Conservation (phyloP, 2,797 vertebrate species). For the Cyclura pinguis region DNA sequence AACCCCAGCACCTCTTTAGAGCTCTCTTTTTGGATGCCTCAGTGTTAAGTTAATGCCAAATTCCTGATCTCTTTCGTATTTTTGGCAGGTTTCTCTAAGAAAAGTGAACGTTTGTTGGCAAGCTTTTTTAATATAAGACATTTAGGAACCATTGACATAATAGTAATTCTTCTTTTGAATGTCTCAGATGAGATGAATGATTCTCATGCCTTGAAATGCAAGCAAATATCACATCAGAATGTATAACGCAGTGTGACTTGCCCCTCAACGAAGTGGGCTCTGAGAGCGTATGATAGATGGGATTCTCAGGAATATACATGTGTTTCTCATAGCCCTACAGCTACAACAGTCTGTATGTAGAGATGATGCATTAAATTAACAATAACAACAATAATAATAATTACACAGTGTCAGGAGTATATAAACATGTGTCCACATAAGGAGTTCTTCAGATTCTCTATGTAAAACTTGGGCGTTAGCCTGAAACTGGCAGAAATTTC, state of each 20-base stretch:
- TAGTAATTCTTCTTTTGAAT: not conserved
- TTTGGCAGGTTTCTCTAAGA: slow-evolving; percentile 13
- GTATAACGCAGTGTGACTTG: not conserved
- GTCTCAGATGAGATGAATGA: slow-evolving; percentile 8
- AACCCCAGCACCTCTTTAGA: slow-evolving; percentile 23
- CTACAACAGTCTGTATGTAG: not conserved
- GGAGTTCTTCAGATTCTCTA: not conserved
- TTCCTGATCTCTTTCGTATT: slow-evolving; percentile 14
- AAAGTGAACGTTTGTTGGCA: slow-evolving; percentile 8
- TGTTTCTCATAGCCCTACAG: not conserved
- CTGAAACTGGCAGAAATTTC: not conserved
- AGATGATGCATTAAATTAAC: not conserved
- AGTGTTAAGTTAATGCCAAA: slow-evolving; percentile 40
- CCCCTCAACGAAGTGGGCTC: not conserved
- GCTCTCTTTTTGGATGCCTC: slow-evolving; percentile 28
- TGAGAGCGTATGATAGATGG: not conserved
- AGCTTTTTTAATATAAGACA: slow-evolving; percentile 7
- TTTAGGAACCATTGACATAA: slow-evolving; percentile 19
- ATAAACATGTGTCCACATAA: not conserved
- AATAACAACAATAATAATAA: not conserved
- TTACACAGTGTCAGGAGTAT: not conserved
- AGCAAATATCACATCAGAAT: not conserved
- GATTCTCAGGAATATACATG: not conserved
- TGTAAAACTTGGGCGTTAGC: not conserved
- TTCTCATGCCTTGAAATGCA: not conserved